A percentile compares a stretch with the other conserved stretches of the same genome.
phyloP scores from a whole-genome alignment of 2,797 vertebrate genomes.

The Mormyrops attenuatus region DNA sequence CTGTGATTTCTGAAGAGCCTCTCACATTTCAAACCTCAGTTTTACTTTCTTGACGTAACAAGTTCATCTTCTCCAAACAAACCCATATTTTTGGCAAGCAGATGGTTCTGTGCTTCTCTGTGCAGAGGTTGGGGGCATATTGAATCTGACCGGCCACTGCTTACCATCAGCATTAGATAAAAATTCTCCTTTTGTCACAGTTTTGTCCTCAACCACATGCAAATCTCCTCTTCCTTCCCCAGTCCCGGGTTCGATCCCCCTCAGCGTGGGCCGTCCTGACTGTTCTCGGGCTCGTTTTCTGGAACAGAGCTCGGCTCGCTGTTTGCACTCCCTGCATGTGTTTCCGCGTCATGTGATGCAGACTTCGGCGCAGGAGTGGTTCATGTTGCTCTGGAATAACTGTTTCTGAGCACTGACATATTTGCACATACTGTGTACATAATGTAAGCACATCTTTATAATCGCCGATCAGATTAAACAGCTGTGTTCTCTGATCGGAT shows the following conservation, averaged over 20 bases:
- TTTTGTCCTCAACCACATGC: not conserved
- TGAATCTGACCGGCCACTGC: not conserved
- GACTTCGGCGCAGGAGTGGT: constrained; percentile 51
- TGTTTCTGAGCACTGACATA: constrained; percentile 35
- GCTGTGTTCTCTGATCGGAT: constrained; percentile 48
- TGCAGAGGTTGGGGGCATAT: not conserved
- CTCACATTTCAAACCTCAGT: not conserved
- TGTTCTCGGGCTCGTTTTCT: not conserved
- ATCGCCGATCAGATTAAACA: constrained; percentile 43
- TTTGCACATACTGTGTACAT: constrained; percentile 31
- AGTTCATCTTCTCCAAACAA: not conserved
- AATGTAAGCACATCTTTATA: constrained; percentile 43
- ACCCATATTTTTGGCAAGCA: not conserved
- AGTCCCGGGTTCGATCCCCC: not conserved
- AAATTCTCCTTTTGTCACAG: not conserved
- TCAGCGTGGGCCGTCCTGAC: not conserved
- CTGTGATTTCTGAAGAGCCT: not conserved
- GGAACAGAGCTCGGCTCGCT: too few species aligned
- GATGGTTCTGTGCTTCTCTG: not conserved
- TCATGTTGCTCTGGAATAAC: constrained; percentile 39
- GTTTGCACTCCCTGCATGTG: constrained; percentile 45
- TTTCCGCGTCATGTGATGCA: constrained; percentile 49
- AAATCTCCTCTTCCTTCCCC: not conserved
- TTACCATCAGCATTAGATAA: not conserved
- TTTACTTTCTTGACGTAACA: not conserved